Evolutionary conservation across 2,888 invertebrate genomes (phyloP).

Genomic region (Apamea epomidion): DNA sequence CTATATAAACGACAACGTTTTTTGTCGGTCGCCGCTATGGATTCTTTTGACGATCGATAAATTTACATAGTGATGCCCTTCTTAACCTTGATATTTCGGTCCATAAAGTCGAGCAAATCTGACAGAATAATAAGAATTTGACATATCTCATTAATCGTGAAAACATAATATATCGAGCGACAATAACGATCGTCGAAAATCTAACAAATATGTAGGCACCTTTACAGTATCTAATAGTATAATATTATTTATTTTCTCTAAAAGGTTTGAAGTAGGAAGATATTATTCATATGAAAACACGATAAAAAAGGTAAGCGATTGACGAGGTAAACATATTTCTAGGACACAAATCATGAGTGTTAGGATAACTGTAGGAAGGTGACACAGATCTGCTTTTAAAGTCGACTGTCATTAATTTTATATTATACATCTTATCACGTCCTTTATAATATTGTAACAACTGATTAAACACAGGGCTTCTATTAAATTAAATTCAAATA

Average conservation of each 20-base stretch:
- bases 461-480: too few relatives aligned
- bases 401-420: neutral
- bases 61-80: neutral
- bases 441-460: too few relatives aligned
- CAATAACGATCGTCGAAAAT: neutral
- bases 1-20: neutral
- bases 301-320: neutral
- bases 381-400: neutral
- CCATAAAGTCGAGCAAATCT: neutral
- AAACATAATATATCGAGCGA: neutral
- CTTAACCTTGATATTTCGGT: neutral
- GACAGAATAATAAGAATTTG: neutral
- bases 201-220: neutral
- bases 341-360: neutral
- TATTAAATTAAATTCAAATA: too few relatives aligned
- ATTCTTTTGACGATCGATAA: neutral
- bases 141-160: neutral
- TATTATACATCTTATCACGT: neutral
- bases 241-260: neutral
- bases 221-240: constrained; percentile 1
- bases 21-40: neutral
- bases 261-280: neutral
- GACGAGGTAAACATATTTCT: neutral
- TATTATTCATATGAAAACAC: constrained; percentile 23
- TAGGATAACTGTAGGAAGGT: neutral